Conservation (phyloP, 64 coral and sea anemone species). For the Porites australiensis region DNA sequence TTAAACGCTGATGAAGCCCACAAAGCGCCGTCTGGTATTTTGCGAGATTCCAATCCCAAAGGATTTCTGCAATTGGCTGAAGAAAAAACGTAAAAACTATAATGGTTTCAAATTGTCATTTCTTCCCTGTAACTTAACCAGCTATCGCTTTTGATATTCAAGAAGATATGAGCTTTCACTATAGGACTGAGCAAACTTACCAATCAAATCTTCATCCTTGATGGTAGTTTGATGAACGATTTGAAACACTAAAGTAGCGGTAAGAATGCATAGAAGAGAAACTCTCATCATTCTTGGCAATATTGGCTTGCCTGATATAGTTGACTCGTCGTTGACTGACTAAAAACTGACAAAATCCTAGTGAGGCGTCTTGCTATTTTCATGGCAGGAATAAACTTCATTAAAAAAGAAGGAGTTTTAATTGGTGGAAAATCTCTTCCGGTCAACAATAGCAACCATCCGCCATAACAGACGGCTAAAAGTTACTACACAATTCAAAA, state of each 20-base stretch:
- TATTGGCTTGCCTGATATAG: neutral
- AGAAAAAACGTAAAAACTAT: neutral
- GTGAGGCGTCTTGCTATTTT: neutral
- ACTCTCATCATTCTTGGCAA: neutral
- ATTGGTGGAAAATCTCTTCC: conserved; percentile 41
- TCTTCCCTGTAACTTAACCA: neutral
- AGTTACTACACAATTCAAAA: too few relatives aligned
- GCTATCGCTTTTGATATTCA: neutral
- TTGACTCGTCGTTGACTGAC: neutral
- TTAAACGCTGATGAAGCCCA: conserved; percentile 11
- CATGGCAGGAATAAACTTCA: conserved; percentile 1
- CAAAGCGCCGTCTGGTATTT: conserved; percentile 31
- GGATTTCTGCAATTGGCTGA: conserved; percentile 48
- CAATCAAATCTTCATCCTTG: neutral
- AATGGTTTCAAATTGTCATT: neutral
- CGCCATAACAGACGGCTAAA: too few relatives aligned
- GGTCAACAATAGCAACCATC: neutral
- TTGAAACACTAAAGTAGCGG: neutral
- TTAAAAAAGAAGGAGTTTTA: neutral
- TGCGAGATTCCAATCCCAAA: conserved; percentile 14
- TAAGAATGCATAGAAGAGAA: neutral
- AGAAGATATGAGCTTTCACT: neutral
- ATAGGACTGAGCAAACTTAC: neutral
- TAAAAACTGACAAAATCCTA: neutral
- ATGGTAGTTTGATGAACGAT: neutral